Conservation (phyloP, 2,797 vertebrate genomes). For the Chaunax sp. region DNA sequence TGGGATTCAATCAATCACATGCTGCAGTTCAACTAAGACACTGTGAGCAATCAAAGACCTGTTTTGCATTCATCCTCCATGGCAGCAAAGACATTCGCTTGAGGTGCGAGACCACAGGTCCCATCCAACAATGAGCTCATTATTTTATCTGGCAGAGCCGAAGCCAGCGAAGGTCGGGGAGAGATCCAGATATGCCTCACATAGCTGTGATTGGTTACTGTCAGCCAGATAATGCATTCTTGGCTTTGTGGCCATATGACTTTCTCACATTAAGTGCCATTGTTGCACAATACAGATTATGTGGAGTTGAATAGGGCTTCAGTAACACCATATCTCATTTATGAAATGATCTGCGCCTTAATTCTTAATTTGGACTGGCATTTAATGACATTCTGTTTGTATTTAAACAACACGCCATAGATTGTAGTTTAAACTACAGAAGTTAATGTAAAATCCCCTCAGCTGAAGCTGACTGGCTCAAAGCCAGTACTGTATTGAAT, state of each 20-base stretch:
- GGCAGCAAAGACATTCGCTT: slow-evolving; percentile 30
- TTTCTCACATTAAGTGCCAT: too few relatives aligned
- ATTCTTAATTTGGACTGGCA: neutral
- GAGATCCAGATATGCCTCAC: slow-evolving; percentile 46
- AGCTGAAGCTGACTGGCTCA: slow-evolving; percentile 19
- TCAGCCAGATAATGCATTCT: slow-evolving; percentile 29
- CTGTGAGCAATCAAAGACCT: slow-evolving; percentile 20
- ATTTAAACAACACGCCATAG: neutral
- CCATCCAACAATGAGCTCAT: slow-evolving; percentile 39
- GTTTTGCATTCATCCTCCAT: slow-evolving; percentile 4
- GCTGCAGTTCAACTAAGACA: slow-evolving; percentile 24
- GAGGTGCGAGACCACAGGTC: slow-evolving; percentile 19
- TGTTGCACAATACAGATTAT: too few relatives aligned
- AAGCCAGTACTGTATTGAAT: slow-evolving; percentile 12
- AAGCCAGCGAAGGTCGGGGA: slow-evolving; percentile 22
- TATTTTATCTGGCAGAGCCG: slow-evolving; percentile 51
- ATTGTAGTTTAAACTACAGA: slow-evolving; percentile 12
- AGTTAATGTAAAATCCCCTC: neutral
- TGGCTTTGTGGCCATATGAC: too few relatives aligned
- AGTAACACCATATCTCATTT: neutral
- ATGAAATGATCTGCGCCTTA: neutral
- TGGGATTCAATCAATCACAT: slow-evolving; percentile 12
- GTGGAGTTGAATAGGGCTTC: too few relatives aligned
- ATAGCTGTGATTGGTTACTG: slow-evolving; percentile 30
- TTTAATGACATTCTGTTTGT: neutral